phyloP scores from a whole-genome alignment of 2,113 vertebrate genomes.

The Aldabrachelys gigantea region DNA sequence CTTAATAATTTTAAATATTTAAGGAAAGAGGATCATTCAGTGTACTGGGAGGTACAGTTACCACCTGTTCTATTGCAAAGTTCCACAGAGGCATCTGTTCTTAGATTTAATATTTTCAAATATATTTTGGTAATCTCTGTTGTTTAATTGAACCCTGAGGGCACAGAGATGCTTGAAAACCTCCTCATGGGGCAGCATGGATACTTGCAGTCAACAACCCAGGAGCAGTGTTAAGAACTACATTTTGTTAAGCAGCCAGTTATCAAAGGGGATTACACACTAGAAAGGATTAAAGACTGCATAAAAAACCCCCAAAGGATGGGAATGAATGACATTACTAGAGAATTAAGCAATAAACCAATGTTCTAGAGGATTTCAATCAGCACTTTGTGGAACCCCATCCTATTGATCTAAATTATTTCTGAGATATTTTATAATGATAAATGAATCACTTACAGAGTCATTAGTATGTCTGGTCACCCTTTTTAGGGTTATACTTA shows the following conservation, averaged over 20 bases:
- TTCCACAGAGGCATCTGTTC: slow-evolving; percentile 55
- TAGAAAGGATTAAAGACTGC: slow-evolving; percentile 27
- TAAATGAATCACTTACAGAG: neutral
- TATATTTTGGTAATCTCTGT: slow-evolving; percentile 35
- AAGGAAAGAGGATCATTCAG: neutral
- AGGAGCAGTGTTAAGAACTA: slow-evolving; percentile 1
- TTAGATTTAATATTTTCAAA: slow-evolving; percentile 48
- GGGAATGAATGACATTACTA: slow-evolving; percentile 11
- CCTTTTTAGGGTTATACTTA: slow-evolving; percentile 23
- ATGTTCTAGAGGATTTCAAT: slow-evolving; percentile 5
- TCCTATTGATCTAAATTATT: slow-evolving; percentile 32
- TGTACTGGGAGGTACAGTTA: neutral
- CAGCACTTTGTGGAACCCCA: slow-evolving; percentile 7
- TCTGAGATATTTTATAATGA: slow-evolving; percentile 51
- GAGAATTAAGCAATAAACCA: neutral
- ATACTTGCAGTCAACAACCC: neutral
- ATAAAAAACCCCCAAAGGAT: slow-evolving; percentile 6
- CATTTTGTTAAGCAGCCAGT: slow-evolving; percentile 50
- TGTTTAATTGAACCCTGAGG: slow-evolving; percentile 62
- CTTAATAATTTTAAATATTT: slow-evolving; percentile 45
- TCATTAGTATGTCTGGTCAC: slow-evolving; percentile 32
- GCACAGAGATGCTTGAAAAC: slow-evolving; percentile 14
- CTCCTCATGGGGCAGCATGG: neutral
- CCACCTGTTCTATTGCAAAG: slow-evolving; percentile 43
- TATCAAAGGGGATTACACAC: slow-evolving; percentile 58